Conservation (phyloP, 2,888 invertebrate species). For the Cerceris rybyensis region DNA sequence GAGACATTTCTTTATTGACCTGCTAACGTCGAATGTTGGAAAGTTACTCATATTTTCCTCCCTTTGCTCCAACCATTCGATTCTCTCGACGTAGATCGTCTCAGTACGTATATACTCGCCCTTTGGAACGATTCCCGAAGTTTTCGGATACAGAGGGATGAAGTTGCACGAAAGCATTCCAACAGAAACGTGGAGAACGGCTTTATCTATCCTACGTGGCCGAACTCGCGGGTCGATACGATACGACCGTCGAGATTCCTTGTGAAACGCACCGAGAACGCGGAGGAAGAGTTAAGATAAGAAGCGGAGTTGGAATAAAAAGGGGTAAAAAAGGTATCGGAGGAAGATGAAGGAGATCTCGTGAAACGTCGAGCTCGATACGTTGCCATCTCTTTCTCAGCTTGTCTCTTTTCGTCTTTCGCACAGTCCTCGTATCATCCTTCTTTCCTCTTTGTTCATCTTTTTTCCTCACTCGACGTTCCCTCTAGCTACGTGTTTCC, state of each 20-base stretch:
- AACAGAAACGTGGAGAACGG: conserved; percentile 15
- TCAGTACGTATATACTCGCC: too few relatives aligned
- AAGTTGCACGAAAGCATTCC: conserved; percentile 22
- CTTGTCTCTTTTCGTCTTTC: neutral
- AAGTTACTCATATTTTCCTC: neutral
- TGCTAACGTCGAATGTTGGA: neutral
- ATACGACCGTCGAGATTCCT: conserved; percentile 38
- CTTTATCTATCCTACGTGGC: conserved; percentile 28
- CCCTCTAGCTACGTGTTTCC: neutral
- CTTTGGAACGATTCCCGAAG: neutral
- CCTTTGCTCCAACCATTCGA: neutral
- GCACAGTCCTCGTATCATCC: neutral
- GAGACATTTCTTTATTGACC: too few relatives aligned
- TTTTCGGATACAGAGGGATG: neutral
- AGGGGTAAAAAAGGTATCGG: conserved; percentile 40
- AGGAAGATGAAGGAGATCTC: conserved; percentile 40
- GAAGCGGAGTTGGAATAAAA: conserved; percentile 36
- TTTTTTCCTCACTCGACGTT: too few relatives aligned
- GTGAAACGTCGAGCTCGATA: conserved; percentile 52
- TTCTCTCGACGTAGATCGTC: too few relatives aligned
- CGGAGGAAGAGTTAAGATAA: conserved; percentile 43
- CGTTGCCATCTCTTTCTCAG: conserved; percentile 4
- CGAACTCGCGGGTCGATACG: conserved; percentile 24
- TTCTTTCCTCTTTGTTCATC: neutral
- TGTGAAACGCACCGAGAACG: conserved; percentile 23